Evolutionary conservation across 37 sponge, comb jelly and placozoan genomes (phyloP).

Genomic region (Ianthella basta): DNA sequence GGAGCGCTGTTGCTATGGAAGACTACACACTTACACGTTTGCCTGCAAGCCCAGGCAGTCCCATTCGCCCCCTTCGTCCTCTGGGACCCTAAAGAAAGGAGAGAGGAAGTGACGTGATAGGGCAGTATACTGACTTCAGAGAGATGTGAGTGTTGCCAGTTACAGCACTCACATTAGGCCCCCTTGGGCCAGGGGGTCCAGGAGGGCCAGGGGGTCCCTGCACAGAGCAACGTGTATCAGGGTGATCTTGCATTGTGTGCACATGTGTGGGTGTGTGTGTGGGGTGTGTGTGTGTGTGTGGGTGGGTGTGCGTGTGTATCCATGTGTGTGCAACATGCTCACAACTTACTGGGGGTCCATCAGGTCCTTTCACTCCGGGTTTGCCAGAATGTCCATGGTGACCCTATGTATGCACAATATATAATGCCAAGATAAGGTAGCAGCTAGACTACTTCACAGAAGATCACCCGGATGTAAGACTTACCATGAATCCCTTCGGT

Average conservation of each 20-base stretch:
- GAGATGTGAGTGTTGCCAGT: too few relatives aligned
- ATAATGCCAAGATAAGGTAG: background rate
- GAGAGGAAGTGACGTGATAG: too few relatives aligned
- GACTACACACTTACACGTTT: background rate
- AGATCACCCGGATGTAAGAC: background rate
- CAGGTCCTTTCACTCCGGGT: constrained; percentile 1
- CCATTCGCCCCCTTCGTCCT: constrained; percentile 10
- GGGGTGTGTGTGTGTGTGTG: too few relatives aligned
- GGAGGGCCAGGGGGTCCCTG: background rate
- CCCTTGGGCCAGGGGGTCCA: background rate
- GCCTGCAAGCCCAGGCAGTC: background rate
- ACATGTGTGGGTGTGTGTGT: too few relatives aligned
- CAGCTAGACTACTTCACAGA: too few relatives aligned
- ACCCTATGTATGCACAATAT: background rate
- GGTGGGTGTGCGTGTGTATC: too few relatives aligned
- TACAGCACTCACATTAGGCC: background rate
- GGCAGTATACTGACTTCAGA: background rate
- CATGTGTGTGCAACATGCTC: too few relatives aligned
- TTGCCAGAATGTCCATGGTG: constrained; percentile 12
- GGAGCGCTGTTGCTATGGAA: background rate
- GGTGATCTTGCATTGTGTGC: background rate
- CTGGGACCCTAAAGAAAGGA: background rate
- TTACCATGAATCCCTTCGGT: constrained; percentile 24
- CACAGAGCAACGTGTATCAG: background rate
- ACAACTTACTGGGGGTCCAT: constrained; percentile 26